Base-by-base conservation (phyloP, 2,797 vertebrate genomes). In the Sparus aurata region DNA sequence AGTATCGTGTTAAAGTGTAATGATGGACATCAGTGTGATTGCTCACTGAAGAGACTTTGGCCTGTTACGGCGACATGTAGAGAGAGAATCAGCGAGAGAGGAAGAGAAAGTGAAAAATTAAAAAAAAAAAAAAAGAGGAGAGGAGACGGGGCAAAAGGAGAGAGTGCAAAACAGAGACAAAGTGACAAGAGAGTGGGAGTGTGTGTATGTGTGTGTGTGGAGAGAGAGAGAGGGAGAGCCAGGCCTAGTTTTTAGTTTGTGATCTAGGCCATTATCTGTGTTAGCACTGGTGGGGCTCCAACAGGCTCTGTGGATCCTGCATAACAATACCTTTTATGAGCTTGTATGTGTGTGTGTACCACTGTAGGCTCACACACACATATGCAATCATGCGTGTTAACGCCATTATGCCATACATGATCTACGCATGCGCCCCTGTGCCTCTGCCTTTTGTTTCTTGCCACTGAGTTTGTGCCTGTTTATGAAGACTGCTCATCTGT, bases 181-280 rank as follows among this genome's bases (percentile, higher is more conserved):
- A 89, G 82, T 86, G 90, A 87, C 75, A 79, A 79, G 78, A 69
- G 83, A n/a, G 54, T 47, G 8, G 34, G 53, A 38, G 71, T 50
- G 73, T 77, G 73, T 47, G 69, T 79, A 59, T 67, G 76, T 75
- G 61, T 61, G 74, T 78, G 60, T 61, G 61, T 30, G 57, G 18
- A 78, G 84, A 25, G 50, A 60, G 64, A 55, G 70, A 68, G 65
- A 75, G 77, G 47, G 80, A 83, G 86, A 79, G 85, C 53, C 85
- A 93, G 95, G 91, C 95, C 95, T 95, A 95, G 92, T 95, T 96
- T 96, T 93, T 87, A 91, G 93, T 93, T 89, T 94, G 92, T 95
- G 94, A 96, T 96, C 94, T 96, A 95, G 95, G 95, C 94, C 95
- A 95, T 95, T 96, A 96, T 96, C 93, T 96, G 95, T 95, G 95